Conservation (phyloP, 1,140 invertebrate species). For the Eumeta japonica region DNA sequence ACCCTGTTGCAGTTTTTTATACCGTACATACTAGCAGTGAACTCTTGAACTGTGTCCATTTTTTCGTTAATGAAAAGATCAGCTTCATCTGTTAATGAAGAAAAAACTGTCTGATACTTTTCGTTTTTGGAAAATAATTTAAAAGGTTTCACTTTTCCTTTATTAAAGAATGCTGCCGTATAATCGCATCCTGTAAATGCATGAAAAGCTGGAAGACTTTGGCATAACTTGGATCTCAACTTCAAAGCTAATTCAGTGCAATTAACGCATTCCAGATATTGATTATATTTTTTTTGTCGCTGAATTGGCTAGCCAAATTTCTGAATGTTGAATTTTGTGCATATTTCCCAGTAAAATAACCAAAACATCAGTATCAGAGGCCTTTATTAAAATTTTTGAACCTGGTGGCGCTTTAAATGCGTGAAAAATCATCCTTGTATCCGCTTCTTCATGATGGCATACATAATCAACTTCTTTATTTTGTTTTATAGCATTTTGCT, state of each 20-base stretch:
- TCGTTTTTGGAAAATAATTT: slow-evolving; percentile 24
- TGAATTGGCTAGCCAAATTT: slow-evolving; percentile 23
- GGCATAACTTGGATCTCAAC: slow-evolving; percentile 21
- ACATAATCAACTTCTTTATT: slow-evolving; percentile 18
- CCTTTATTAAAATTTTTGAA: slow-evolving; percentile 23
- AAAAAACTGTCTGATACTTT: slow-evolving; percentile 26
- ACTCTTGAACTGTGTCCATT: slow-evolving; percentile 15
- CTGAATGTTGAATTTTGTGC: slow-evolving; percentile 18
- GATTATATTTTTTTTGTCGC: slow-evolving; percentile 15
- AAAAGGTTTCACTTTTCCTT: slow-evolving; percentile 31
- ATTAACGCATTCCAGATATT: slow-evolving; percentile 23
- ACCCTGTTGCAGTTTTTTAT: slow-evolving; percentile 18
- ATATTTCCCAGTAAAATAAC: slow-evolving; percentile 30
- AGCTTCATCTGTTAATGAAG: slow-evolving; percentile 21
- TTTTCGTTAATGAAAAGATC: slow-evolving; percentile 25
- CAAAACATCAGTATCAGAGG: slow-evolving; percentile 27
- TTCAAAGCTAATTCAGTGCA: slow-evolving; percentile 23
- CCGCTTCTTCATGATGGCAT: slow-evolving; percentile 28
- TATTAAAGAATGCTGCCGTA: too few relatives aligned
- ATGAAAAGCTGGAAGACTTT: too few relatives aligned
- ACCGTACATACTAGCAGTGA: slow-evolving; percentile 22
- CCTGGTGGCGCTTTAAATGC: slow-evolving; percentile 12
- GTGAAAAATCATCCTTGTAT: slow-evolving; percentile 25
- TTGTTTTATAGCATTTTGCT: slow-evolving; percentile 14
- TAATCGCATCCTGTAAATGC: too few relatives aligned